Evolutionary conservation across 2,113 vertebrate species (phyloP).

Genomic region (Myxocyprinus asiaticus): DNA sequence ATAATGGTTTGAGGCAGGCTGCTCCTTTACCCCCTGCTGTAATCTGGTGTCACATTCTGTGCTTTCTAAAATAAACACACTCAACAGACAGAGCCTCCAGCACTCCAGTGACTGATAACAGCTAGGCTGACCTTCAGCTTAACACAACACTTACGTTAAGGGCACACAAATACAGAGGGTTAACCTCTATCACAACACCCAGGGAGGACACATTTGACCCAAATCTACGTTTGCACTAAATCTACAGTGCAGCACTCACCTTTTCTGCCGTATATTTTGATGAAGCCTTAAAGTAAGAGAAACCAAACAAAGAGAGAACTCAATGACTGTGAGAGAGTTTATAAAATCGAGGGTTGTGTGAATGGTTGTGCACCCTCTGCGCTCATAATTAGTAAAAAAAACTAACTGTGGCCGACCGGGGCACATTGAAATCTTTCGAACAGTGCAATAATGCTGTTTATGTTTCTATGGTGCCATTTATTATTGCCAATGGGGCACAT

Average conservation of each 20-base stretch:
- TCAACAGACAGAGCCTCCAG: conserved; percentile 39
- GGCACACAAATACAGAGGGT: conserved; percentile 25
- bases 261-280: not conserved
- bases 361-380: not conserved
- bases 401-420: conserved; percentile 14
- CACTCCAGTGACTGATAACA: conserved; percentile 45
- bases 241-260: not conserved
- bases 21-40: conserved; percentile 27
- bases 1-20: conserved; percentile 20
- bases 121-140: conserved; percentile 40
- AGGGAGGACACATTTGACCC: not conserved
- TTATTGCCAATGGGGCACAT: conserved; percentile 39
- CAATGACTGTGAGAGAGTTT: not conserved
- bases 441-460: conserved; percentile 38
- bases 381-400: conserved; percentile 35
- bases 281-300: conserved; percentile 17
- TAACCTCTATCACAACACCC: conserved; percentile 34
- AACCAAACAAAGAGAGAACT: not conserved
- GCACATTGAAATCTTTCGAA: conserved; percentile 25
- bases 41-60: conserved; percentile 43
- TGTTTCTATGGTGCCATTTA: conserved; percentile 41
- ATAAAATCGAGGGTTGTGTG: not conserved
- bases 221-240: conserved; percentile 4
- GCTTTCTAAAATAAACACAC: conserved; percentile 52
- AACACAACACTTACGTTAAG: conserved; percentile 39